phyloP scores from a whole-genome alignment of 1,140 invertebrate genomes.

The Drosophila bocki region DNA sequence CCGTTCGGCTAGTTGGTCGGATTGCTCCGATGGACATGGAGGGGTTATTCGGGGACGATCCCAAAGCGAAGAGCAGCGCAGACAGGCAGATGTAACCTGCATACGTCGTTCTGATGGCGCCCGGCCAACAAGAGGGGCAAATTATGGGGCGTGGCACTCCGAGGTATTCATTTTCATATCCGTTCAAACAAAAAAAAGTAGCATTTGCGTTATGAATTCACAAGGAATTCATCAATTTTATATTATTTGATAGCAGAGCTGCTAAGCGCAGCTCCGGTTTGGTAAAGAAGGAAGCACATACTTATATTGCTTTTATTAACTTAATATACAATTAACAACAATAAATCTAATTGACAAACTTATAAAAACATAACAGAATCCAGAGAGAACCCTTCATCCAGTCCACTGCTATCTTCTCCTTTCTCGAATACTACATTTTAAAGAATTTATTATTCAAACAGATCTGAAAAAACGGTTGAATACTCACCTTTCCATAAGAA shows the following conservation, averaged over 20 bases:
- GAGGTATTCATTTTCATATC: constrained; percentile 2
- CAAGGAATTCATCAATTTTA: neutral
- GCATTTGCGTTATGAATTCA: neutral
- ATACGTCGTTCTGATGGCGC: constrained; percentile 43
- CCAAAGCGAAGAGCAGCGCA: constrained; percentile 9
- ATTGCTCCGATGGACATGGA: constrained; percentile 26
- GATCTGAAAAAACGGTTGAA: neutral
- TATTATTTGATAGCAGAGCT: neutral
- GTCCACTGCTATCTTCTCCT: neutral
- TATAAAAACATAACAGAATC: no score
- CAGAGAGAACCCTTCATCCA: no score
- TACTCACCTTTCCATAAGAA: neutral
- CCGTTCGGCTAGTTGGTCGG: constrained; percentile 41
- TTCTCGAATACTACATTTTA: neutral
- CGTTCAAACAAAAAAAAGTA: neutral
- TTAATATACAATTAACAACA: no score
- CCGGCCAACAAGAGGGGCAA: constrained; percentile 40
- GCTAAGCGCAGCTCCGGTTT: neutral
- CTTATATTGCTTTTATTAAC: no score
- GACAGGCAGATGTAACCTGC: constrained; percentile 58
- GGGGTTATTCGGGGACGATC: constrained; percentile 25
- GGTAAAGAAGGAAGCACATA: no score
- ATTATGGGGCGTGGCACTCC: neutral
- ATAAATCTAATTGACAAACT: no score
- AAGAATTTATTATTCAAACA: neutral